phyloP scores from a whole-genome alignment of 2,113 vertebrate species.

The Bos javanicus region DNA sequence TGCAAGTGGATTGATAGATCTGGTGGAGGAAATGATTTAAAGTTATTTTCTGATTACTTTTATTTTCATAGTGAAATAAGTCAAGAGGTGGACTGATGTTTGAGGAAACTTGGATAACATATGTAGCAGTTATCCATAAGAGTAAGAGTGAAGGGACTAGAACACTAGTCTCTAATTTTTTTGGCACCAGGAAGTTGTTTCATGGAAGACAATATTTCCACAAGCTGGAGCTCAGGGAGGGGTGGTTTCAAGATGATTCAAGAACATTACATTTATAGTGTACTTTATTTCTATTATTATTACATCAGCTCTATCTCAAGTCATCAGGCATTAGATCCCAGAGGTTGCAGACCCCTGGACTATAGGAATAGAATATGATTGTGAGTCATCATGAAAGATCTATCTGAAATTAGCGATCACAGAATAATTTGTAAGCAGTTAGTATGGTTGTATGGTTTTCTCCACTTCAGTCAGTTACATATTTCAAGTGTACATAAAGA shows the following conservation, averaged over 20 bases:
- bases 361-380: background rate
- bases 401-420: background rate
- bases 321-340: background rate
- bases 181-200: background rate
- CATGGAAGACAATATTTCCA: background rate
- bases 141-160: background rate
- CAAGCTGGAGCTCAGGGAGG: background rate
- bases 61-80: background rate
- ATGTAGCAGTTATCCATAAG: background rate
- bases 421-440: background rate
- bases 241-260: background rate
- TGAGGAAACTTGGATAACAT: background rate
- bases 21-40: background rate
- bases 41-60: background rate
- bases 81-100: background rate
- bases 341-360: background rate
- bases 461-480: background rate
- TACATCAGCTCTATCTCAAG: background rate
- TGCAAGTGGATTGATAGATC: background rate
- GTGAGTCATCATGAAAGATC: background rate
- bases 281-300: background rate
- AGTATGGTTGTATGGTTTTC: background rate
- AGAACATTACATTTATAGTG: background rate
- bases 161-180: background rate
- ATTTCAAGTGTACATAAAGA: background rate